These are phyloP conservation scores for Erebia palarica DNA, from an alignment of 2,888 invertebrate genomes.

Conservation along the genomic window DNA sequence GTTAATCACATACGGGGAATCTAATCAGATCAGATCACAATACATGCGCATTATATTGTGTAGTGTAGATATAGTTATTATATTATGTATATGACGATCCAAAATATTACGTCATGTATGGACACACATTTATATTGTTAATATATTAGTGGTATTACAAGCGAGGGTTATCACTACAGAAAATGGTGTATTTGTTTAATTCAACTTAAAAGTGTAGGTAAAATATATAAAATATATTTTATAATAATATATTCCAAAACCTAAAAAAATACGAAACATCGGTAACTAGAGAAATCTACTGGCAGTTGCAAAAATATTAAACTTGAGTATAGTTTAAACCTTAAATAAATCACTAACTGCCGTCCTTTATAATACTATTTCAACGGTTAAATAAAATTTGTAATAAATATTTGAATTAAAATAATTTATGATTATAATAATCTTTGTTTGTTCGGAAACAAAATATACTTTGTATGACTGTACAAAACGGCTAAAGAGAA, in stretches of 20 bases:
- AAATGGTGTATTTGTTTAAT: conserved; percentile 50
- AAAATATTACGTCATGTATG: conserved; percentile 24
- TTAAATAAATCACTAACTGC: conserved; percentile 64
- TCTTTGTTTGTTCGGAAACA: conserved; percentile 70
- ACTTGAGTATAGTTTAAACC: conserved; percentile 52
- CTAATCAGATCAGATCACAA: conserved; percentile 51
- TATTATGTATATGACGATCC: neutral
- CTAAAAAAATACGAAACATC: conserved; percentile 71
- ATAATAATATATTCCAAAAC: conserved; percentile 48
- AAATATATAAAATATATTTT: conserved; percentile 47
- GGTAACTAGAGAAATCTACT: conserved; percentile 74
- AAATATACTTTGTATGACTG: conserved; percentile 73
- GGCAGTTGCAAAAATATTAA: conserved; percentile 67
- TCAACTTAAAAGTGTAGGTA: conserved; percentile 49
- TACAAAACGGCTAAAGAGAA: conserved; percentile 66
- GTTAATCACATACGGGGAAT: conserved; percentile 67
- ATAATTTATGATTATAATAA: conserved; percentile 66
- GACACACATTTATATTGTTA: conserved; percentile 57
- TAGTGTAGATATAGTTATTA: neutral
- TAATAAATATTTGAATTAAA: conserved; percentile 68
- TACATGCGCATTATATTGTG: conserved; percentile 28
- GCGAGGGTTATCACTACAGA: conserved; percentile 78
- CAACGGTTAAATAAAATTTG: conserved; percentile 58
- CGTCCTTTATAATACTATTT: conserved; percentile 49
- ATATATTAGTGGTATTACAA: conserved; percentile 81